A percentile compares a stretch with the other conserved stretches of the same genome.
Conservation (phyloP, 2,888 invertebrate species). For the Acheta domesticus region DNA sequence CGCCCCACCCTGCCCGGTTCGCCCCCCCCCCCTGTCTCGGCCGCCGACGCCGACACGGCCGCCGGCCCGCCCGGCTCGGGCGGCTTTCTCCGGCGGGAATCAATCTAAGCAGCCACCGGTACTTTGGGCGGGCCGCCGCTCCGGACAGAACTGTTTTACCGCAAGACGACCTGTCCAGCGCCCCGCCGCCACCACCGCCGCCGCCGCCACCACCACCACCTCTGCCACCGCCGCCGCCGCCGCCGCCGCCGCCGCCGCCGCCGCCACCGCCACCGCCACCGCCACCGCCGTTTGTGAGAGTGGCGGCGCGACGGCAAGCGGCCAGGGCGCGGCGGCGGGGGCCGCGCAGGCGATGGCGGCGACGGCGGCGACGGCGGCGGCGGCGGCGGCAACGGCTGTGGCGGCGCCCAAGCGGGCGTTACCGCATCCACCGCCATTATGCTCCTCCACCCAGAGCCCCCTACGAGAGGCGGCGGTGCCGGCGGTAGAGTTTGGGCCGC, state of each 20-base stretch:
- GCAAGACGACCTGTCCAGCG: constrained; percentile 18
- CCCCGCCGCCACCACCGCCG: not conserved
- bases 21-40: not conserved
- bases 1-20: not conserved
- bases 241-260: not conserved
- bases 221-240: too few relatives aligned
- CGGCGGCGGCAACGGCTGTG: not conserved
- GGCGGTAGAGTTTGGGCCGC: too few relatives aligned
- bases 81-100: constrained; percentile 9
- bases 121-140: constrained; percentile 18
- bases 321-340: not conserved
- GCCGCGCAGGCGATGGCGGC: not conserved
- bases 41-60: not conserved
- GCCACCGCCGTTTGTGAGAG: not conserved
- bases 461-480: not conserved
- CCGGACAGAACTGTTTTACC: constrained; percentile 18
- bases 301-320: not conserved
- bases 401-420: not conserved
- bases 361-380: not conserved
- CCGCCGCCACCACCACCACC: not conserved
- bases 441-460: not conserved
- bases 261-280: not conserved
- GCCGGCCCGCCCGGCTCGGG: not conserved
- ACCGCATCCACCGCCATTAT: not conserved
- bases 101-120: constrained; percentile 18